phyloP scores from a whole-genome alignment of 1,140 invertebrate genomes.

The Drosophila pallidifrons region DNA sequence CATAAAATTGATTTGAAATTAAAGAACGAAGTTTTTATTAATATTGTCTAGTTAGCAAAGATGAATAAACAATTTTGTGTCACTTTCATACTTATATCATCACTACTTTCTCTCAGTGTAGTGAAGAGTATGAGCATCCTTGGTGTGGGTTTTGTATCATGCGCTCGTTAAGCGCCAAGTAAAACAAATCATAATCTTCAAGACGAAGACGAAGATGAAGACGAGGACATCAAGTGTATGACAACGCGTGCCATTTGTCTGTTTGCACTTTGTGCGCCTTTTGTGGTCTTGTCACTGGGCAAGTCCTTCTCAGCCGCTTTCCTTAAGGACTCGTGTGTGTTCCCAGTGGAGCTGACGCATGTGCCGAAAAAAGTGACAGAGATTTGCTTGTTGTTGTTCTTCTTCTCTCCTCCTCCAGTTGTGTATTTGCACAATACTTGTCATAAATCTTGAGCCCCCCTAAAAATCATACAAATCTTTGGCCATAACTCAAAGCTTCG shows the following conservation, averaged over 20 bases:
- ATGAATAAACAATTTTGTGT: too few species aligned
- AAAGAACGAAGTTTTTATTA: too few species aligned
- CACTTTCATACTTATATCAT: too few species aligned
- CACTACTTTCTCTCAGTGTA: too few species aligned
- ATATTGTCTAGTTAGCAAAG: too few species aligned
- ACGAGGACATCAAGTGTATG: constrained; percentile 53
- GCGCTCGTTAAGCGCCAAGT: constrained; percentile 72
- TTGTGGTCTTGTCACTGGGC: constrained; percentile 54
- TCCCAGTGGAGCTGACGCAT: constrained; percentile 44
- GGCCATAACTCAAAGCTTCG: constrained; percentile 4
- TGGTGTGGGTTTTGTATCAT: constrained; percentile 60
- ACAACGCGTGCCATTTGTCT: constrained; percentile 75
- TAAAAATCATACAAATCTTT: constrained; percentile 19
- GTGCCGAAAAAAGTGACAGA: constrained; percentile 21
- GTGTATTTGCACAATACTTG: constrained; percentile 51
- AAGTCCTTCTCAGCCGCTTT: background rate
- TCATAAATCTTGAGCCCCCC: constrained; percentile 55
- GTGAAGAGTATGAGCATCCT: background rate
- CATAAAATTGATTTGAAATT: too few species aligned
- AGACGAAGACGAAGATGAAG: constrained; percentile 45
- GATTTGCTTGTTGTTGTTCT: constrained; percentile 60
- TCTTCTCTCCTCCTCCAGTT: too few species aligned
- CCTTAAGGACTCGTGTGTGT: constrained; percentile 24
- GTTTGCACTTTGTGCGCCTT: constrained; percentile 63
- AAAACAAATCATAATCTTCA: constrained; percentile 83